Evolutionary conservation across 2,888 invertebrate genomes (phyloP), one percentile per base, ranked within the genome.

Genomic region (Adineta ricciae): DNA sequence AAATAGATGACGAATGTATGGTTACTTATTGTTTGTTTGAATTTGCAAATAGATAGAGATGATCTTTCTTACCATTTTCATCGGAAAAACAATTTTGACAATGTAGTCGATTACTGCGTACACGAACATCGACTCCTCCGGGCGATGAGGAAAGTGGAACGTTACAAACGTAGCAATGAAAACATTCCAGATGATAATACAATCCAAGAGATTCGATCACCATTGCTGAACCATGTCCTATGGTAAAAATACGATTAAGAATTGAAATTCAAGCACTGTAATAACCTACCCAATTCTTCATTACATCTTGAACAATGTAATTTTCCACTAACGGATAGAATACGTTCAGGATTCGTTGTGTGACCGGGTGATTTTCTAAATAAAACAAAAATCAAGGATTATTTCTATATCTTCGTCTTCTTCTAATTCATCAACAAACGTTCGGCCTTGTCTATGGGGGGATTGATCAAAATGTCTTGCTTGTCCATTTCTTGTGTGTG

Each of bases 61-160:
- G 24, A 46, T 11, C 64, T 24, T 46, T 87, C 89, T 88, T 91
- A 93, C 96, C 96, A 92, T 96, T 96, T 91, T 96, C 96, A 90
- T 95, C 96, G 89, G 95, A 96, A 93, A 96, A 96, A 92, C 97
- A 98, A 92, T 96, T 95, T 91, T 95, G 95, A 92, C 97, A 98
- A 93, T 97, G 97, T 88, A 98, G 93, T 90, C 95, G 94, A 89
- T 94, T 93, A n/a, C 41, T 41, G 87, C 96, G 93, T 86, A 98
- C 96, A 88, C 97, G 93, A 85, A 98, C 97, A 92, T 98, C 97
- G 27, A 97, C 95, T 87, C 97, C 97, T 90, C 95, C 94, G 86
- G 94, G 92, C 27, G 97, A 97, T 91, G 96, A 95, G 87, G 97
- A 96, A 83, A 97, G 93, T 88, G 94, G 93, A 87, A 94, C 93